Evolutionary conservation across 2,113 vertebrate species (phyloP).

Genomic region (Pelodiscus sinensis): DNA sequence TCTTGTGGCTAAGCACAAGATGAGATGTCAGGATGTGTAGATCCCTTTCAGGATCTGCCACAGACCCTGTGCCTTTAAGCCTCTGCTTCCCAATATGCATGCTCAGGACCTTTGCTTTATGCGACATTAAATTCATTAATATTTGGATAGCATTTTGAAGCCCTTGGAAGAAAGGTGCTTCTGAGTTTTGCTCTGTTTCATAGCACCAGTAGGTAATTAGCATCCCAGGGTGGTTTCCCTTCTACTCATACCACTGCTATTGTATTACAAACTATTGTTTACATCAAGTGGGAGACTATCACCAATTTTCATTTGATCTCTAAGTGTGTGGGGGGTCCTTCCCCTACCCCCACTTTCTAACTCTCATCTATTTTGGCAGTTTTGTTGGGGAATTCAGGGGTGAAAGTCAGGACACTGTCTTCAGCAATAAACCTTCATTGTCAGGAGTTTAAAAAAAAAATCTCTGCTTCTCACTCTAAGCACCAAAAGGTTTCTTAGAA

Average conservation of each 20-base stretch:
- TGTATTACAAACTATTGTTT: background rate
- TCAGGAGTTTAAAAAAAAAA: background rate
- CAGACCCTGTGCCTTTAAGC: background rate
- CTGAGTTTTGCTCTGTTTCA: background rate
- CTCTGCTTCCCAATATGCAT: background rate
- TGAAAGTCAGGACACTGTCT: background rate
- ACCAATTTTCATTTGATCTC: background rate
- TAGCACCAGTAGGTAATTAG: background rate
- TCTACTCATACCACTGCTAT: background rate
- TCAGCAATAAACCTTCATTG: background rate
- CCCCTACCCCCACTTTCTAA: background rate
- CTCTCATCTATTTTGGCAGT: background rate
- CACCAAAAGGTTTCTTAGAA: background rate
- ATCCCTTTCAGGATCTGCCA: background rate
- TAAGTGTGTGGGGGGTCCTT: background rate
- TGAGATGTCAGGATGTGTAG: background rate
- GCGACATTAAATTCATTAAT: background rate
- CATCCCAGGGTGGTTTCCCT: background rate
- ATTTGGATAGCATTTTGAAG: background rate
- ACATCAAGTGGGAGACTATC: background rate
- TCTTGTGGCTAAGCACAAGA: accelerated
- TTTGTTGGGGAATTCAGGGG: background rate
- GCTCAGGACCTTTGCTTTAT: background rate
- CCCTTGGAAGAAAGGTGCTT: background rate
- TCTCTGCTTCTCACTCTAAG: background rate